phyloP scores from a whole-genome alignment of 1,140 invertebrate genomes.

The Pseudomyrmex dendroicus region DNA sequence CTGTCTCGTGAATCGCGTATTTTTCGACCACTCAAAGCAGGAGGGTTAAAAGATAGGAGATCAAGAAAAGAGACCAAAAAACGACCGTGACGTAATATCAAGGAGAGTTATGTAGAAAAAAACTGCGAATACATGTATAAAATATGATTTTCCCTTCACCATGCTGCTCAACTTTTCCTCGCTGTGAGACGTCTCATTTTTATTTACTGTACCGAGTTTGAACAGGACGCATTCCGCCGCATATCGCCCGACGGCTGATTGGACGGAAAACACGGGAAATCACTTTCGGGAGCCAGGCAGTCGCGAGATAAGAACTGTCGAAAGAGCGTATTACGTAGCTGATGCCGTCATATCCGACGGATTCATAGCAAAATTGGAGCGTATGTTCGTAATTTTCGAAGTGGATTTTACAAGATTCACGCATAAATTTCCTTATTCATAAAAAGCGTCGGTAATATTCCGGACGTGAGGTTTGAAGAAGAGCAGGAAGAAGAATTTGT shows the following conservation, averaged over 20 bases:
- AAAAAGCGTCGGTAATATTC: background rate
- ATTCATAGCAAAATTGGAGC: background rate
- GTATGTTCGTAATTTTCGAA: background rate
- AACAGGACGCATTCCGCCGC: background rate
- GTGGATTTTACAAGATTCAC: background rate
- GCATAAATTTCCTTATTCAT: background rate
- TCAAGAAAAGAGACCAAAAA: constrained; percentile 25
- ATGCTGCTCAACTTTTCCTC: too few species aligned
- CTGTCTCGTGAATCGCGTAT: background rate
- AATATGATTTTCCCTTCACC: constrained; percentile 46
- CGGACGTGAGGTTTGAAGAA: background rate
- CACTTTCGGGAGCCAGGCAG: background rate
- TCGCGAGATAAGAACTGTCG: constrained; percentile 17
- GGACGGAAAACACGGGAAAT: constrained; percentile 7
- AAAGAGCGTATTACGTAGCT: background rate
- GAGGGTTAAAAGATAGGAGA: background rate
- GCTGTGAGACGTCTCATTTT: constrained; percentile 27
- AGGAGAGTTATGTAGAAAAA: constrained; percentile 48
- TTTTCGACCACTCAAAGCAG: background rate
- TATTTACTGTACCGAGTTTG: constrained; percentile 9
- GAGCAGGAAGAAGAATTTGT: background rate
- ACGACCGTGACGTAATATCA: constrained; percentile 15
- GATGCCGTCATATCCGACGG: background rate
- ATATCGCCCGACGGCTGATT: constrained; percentile 19
- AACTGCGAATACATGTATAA: constrained; percentile 28